Evolutionary conservation across 2,888 invertebrate species (phyloP), one percentile per base, ranked within the genome.

Genomic region (Uloborus plumipes): DNA sequence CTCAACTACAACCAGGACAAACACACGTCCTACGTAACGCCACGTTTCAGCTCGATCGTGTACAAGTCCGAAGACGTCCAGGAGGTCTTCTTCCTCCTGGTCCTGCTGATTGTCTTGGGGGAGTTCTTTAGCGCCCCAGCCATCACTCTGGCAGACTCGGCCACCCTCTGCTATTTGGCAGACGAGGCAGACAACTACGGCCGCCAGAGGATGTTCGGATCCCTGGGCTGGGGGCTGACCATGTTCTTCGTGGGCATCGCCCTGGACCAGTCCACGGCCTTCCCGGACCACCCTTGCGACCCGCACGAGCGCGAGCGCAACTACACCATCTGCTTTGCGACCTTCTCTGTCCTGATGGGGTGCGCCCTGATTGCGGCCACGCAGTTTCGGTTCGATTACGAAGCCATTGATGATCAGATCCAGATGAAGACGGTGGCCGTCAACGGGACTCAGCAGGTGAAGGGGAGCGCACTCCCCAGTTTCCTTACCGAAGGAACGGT

Each of bases 181-280:
- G 39, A 96, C 88, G 95, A 90, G 80, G 89, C 89, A 4, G 90
- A 90, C 84, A 91, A 94, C 86, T 96, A 99, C 89, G 98, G 98
- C 0, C 95, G 97, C 88, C 99, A 99, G 90, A 93, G 99, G 86
- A 98, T 99, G 96, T 99, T 98, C 88, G 98, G 98, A 1, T 98
- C 97, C 20, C 91, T 98, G 77, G 99, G 99, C 62, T 99, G 99
- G 99, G 99, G 97, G 47, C 91, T 99, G 86, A 95, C 99, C 64
- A 99, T 99, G 99, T 99, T 99, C 90, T 94, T 99, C 89, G 97
- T 99, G 82, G 97, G 96, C 81, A 96, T 97, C 87, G 97, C 95
- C 1, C 91, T 99, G 84, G 99, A 99, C 90, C 97, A 98, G 89
- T 97, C 98, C 78, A 97, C 97, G 22, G 94, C 97, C 0, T 99